Conservation (phyloP, 1,140 invertebrate genomes). For the Drosophila melanica region DNA sequence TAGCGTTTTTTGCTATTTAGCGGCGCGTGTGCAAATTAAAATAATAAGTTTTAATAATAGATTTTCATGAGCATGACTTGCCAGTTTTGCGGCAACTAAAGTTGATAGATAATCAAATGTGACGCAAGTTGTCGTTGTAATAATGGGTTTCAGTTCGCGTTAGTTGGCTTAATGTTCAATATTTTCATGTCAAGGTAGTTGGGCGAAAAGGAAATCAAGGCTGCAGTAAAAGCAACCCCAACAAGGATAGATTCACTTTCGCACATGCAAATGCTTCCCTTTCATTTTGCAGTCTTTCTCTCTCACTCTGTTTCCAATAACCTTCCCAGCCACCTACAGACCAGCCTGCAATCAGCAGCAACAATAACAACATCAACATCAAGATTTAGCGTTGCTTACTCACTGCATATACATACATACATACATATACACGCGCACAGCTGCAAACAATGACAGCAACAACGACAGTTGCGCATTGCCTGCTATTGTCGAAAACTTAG, state of each 20-base stretch:
- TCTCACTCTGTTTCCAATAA: slow-evolving; percentile 10
- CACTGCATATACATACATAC: slow-evolving; percentile 53
- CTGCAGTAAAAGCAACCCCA: slow-evolving; percentile 38
- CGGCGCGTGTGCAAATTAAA: slow-evolving; percentile 54
- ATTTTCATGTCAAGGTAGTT: slow-evolving; percentile 41
- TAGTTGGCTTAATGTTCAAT: slow-evolving; percentile 52
- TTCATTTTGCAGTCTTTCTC: slow-evolving; percentile 48
- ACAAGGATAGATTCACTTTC: slow-evolving; percentile 52
- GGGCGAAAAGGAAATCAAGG: slow-evolving; percentile 34
- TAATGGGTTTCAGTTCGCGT: slow-evolving; percentile 1
- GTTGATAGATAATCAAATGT: slow-evolving; percentile 28
- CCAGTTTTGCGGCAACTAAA: slow-evolving; percentile 13
- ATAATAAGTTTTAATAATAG: slow-evolving; percentile 29
- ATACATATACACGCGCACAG: slow-evolving; percentile 16
- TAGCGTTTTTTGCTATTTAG: neutral
- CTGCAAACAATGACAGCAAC: neutral
- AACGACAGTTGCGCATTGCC: slow-evolving; percentile 52
- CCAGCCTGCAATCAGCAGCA: slow-evolving; percentile 48
- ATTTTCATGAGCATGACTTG: slow-evolving; percentile 28
- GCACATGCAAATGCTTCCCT: slow-evolving; percentile 57
- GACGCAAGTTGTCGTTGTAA: slow-evolving; percentile 45
- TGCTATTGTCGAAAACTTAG: slow-evolving; percentile 62
- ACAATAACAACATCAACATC: slow-evolving; percentile 5
- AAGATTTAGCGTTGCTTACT: slow-evolving; percentile 56
- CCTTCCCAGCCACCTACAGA: slow-evolving; percentile 36